Conservation (phyloP, 2,113 vertebrate species). For the Poeciliopsis occidentalis region DNA sequence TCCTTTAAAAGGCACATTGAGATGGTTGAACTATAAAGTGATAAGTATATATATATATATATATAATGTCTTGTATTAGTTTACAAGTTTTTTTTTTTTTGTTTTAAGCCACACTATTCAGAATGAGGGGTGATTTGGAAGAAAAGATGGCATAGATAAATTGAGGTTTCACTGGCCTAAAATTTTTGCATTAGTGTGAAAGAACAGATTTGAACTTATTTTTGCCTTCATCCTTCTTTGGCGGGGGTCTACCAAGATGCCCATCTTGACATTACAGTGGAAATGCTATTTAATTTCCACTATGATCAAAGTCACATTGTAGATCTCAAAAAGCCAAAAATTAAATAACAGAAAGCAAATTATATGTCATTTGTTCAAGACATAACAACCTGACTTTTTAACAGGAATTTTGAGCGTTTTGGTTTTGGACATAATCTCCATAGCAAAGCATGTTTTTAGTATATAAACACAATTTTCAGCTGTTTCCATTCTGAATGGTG, state of each 20-base stretch:
- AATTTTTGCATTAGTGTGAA: conserved; percentile 39
- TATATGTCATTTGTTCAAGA: no score
- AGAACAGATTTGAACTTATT: background rate
- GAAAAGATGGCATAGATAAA: conserved; percentile 38
- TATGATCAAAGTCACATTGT: background rate
- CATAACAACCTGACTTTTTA: no score
- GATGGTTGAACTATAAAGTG: background rate
- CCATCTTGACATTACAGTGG: background rate
- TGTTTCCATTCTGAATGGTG: conserved; percentile 43
- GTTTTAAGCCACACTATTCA: conserved; percentile 45
- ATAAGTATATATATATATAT: conserved; percentile 3
- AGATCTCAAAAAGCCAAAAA: background rate
- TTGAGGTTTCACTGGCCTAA: conserved; percentile 39
- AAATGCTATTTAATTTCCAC: background rate
- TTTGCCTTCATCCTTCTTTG: background rate
- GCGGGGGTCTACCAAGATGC: background rate
- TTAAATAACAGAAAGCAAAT: no score
- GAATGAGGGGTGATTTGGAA: conserved; percentile 19
- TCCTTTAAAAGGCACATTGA: conserved; percentile 1
- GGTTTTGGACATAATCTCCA: no score
- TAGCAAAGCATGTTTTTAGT: no score
- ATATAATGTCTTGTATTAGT: conserved; percentile 26
- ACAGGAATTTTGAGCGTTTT: no score
- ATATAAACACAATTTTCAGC: background rate
- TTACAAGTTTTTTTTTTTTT: conserved; percentile 48